Evolutionary conservation across 1,140 invertebrate genomes (phyloP).

Genomic region (Caenorhabditis tropicalis): DNA sequence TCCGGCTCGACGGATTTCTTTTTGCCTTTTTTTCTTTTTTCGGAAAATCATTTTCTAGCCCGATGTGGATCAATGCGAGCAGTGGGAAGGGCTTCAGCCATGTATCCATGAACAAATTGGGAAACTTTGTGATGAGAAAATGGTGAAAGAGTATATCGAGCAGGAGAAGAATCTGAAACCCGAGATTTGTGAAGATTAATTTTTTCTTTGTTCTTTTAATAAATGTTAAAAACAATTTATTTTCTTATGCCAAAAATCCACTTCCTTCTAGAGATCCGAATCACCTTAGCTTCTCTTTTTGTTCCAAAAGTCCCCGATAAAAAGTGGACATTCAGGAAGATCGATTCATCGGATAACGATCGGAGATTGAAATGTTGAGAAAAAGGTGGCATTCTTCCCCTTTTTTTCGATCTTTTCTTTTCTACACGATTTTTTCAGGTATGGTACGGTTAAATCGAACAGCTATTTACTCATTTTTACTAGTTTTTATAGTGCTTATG

Average conservation of each 20-base stretch:
- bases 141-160: not conserved
- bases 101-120: not conserved
- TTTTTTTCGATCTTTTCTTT: not conserved
- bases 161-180: not conserved
- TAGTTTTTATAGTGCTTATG: not conserved
- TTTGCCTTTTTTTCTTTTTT: not conserved
- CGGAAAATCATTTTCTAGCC: not conserved
- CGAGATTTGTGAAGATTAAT: not conserved
- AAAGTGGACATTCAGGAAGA: not conserved
- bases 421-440: not conserved
- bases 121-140: not conserved
- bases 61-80: not conserved
- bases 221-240: too few relatives aligned
- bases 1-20: slow-evolving; percentile 61
- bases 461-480: not conserved
- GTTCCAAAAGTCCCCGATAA: not conserved
- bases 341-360: not conserved
- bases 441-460: not conserved
- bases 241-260: too few relatives aligned
- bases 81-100: not conserved
- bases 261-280: not conserved
- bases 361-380: not conserved
- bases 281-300: not conserved
- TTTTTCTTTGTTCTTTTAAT: too few relatives aligned
- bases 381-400: not conserved